Conservation (phyloP, 2,888 invertebrate species). For the Syrista parreyssii region DNA sequence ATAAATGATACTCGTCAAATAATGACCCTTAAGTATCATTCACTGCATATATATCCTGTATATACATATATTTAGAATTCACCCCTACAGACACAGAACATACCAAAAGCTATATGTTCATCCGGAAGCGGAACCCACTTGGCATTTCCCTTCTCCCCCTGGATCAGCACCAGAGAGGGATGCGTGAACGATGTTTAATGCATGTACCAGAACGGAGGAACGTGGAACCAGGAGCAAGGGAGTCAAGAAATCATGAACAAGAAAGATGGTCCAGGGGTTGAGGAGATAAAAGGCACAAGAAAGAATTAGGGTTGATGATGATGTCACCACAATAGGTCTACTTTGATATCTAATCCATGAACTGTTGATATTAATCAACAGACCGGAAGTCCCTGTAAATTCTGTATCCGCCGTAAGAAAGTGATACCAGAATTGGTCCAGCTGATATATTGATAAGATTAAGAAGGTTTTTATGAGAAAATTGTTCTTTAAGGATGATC, state of each 20-base stretch:
- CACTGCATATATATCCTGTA: not conserved
- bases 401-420: not conserved
- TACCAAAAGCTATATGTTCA: not conserved
- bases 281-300: not conserved
- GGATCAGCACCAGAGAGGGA: constrained; percentile 28
- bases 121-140: not conserved
- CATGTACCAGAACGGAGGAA: constrained; percentile 37
- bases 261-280: not conserved
- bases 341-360: not conserved
- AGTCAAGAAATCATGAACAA: not conserved
- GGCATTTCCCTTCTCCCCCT: not conserved
- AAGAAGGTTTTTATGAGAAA: not conserved
- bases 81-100: not conserved
- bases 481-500: not conserved
- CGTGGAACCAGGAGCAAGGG: constrained; percentile 25
- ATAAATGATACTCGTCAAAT: not conserved
- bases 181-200: constrained; percentile 42
- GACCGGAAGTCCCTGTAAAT: not conserved
- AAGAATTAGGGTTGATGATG: not conserved
- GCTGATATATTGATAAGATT: not conserved
- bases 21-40: not conserved
- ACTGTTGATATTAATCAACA: not conserved
- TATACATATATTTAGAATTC: not conserved
- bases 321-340: not conserved
- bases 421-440: not conserved